Conservation (phyloP, 2,888 invertebrate genomes). For the Electrophaes corylata region DNA sequence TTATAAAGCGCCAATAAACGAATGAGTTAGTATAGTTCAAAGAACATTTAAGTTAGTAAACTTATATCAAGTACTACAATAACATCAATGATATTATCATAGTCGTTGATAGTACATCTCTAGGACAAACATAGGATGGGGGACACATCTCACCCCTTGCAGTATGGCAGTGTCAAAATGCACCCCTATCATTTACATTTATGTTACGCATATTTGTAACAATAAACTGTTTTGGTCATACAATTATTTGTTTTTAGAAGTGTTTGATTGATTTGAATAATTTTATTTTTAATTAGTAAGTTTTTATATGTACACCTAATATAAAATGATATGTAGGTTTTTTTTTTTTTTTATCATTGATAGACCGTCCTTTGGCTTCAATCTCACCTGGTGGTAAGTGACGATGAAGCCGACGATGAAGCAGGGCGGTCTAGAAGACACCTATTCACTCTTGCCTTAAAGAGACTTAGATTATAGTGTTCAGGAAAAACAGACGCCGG, state of each 20-base stretch:
- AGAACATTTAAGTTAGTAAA: constrained; percentile 9
- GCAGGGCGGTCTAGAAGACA: too few species aligned
- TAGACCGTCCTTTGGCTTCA: too few species aligned
- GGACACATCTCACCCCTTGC: constrained; percentile 63
- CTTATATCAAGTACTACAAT: constrained; percentile 27
- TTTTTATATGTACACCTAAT: too few species aligned
- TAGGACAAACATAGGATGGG: constrained; percentile 59
- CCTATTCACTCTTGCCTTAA: too few species aligned
- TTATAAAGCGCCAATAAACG: neutral
- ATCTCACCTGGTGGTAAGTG: too few species aligned
- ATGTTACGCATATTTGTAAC: constrained; percentile 59
- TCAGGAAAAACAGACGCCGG: too few species aligned
- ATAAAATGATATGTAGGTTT: too few species aligned
- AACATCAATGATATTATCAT: constrained; percentile 31
- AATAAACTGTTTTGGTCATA: constrained; percentile 44
- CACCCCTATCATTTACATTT: constrained; percentile 71
- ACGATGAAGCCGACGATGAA: too few species aligned
- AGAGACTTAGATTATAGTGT: too few species aligned
- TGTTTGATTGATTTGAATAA: constrained; percentile 6
- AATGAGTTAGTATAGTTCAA: neutral
- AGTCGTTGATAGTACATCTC: constrained; percentile 43
- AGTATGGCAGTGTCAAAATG: constrained; percentile 60
- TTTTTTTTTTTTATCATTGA: neutral
- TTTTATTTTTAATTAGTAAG: neutral
- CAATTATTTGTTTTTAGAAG: constrained; percentile 39